Evolutionary conservation across 2,797 vertebrate genomes (phyloP).

Genomic region (Naso thynnoides): DNA sequence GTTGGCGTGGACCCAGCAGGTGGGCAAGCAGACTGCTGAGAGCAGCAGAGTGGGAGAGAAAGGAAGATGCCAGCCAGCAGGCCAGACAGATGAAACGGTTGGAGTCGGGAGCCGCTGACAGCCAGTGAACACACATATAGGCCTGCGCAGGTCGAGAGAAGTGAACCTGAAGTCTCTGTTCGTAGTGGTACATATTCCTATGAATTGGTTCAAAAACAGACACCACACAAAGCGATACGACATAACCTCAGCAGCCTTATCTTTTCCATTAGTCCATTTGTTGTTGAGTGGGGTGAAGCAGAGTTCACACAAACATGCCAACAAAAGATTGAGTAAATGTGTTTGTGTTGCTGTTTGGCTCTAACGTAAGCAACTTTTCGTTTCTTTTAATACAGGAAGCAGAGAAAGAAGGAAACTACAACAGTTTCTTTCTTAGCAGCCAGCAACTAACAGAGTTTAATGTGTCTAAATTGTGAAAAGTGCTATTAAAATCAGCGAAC

Average conservation of each 20-base stretch:
- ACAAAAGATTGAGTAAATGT: constrained; percentile 7
- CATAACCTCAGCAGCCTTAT: constrained; percentile 28
- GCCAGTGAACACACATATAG: constrained; percentile 19
- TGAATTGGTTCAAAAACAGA: constrained; percentile 23
- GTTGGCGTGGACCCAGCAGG: constrained; percentile 72
- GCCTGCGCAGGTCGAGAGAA: not conserved
- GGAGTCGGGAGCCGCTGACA: constrained; percentile 37
- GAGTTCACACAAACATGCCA: constrained; percentile 52
- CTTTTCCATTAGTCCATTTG: constrained; percentile 56
- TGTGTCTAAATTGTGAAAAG: not conserved
- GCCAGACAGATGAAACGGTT: constrained; percentile 47
- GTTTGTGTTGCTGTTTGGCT: constrained; percentile 1
- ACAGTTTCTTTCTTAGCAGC: constrained; percentile 15
- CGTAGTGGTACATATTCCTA: not conserved
- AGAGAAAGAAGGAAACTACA: constrained; percentile 6
- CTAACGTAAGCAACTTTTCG: constrained; percentile 6
- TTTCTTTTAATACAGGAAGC: constrained; percentile 33
- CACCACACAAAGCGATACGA: constrained; percentile 5
- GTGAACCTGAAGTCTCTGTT: not conserved
- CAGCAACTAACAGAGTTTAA: not conserved
- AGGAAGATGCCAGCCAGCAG: constrained; percentile 52
- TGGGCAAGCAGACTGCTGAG: constrained; percentile 70
- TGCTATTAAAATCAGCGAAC: not conserved
- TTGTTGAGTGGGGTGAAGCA: constrained; percentile 49
- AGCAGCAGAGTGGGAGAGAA: constrained; percentile 53